Percentiles rank a stretch among this genome's conserved stretches.
phyloP scores from a whole-genome alignment of 2,113 vertebrate species.

The Cheirogaleus medius region DNA sequence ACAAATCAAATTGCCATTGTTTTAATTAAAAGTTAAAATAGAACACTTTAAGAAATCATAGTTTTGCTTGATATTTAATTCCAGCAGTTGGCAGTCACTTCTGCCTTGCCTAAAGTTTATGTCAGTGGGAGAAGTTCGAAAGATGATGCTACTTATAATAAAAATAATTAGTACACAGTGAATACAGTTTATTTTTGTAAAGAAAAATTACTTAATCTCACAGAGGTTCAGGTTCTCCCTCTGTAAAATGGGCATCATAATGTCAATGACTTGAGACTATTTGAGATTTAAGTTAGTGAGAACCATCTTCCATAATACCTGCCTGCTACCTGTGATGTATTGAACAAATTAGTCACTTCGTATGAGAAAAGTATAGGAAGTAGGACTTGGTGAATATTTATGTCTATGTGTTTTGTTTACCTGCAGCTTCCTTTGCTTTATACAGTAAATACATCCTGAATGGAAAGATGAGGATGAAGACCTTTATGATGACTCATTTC shows the following conservation, averaged over 20 bases:
- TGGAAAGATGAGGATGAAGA: too few relatives aligned
- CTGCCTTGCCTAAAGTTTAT: not conserved
- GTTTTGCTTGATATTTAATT: not conserved
- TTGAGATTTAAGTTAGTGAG: not conserved
- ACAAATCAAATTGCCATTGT: not conserved
- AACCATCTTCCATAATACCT: not conserved
- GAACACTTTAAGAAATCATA: not conserved
- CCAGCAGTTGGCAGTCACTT: not conserved
- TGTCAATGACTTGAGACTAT: not conserved
- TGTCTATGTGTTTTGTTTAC: not conserved
- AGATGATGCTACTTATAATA: not conserved
- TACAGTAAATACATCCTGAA: not conserved
- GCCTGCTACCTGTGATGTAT: not conserved
- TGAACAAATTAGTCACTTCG: not conserved
- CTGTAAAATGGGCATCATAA: not conserved
- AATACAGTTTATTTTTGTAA: not conserved
- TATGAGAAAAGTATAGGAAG: not conserved
- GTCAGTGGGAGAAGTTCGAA: not conserved
- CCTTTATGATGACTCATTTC: too few relatives aligned
- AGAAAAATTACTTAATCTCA: not conserved
- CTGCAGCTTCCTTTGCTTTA: not conserved
- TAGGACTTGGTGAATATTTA: not conserved
- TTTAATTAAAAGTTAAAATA: constrained; percentile 25
- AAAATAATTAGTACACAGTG: not conserved
- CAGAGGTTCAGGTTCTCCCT: not conserved